These are phyloP conservation scores for Latrodectus elegans DNA, from an alignment of 2,888 invertebrate species.

Conservation along the genomic window DNA sequence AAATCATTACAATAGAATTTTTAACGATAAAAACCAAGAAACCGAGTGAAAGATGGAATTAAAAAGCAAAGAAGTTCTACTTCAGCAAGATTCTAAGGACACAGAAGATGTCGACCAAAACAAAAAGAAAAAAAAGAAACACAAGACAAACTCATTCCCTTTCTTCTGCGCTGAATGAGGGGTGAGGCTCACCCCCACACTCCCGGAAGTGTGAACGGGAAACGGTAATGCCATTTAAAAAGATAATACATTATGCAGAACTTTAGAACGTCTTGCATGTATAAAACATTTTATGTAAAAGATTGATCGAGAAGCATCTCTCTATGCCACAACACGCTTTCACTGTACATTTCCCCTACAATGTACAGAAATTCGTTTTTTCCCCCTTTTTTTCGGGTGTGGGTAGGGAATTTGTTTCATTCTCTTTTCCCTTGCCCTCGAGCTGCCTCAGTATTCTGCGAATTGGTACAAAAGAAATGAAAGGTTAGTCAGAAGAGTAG, in stretches of 20 bases:
- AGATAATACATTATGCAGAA: conserved; percentile 66
- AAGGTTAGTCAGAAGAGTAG: neutral
- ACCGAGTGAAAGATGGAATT: neutral
- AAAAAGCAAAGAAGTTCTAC: neutral
- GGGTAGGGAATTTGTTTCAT: neutral
- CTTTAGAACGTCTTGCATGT: conserved; percentile 32
- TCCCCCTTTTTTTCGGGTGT: neutral
- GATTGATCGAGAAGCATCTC: conserved; percentile 28
- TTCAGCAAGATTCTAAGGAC: neutral
- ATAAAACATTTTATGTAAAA: conserved; percentile 68
- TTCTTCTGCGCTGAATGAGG: neutral
- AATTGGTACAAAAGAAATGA: conserved; percentile 5
- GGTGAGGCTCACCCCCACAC: neutral
- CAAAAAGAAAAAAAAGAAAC: conserved; percentile 10
- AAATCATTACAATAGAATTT: neutral
- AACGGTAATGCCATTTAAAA: conserved; percentile 67
- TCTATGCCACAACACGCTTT: neutral
- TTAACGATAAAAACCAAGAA: neutral
- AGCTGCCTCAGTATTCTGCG: neutral
- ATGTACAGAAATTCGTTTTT: neutral
- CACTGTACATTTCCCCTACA: conserved; percentile 11
- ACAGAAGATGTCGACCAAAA: conserved; percentile 4
- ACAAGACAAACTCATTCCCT: conserved; percentile 12
- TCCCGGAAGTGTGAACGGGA: conserved; percentile 61
- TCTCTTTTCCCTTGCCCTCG: neutral